Percentiles rank a stretch among this genome's conserved stretches.
phyloP scores from a whole-genome alignment of 2,888 invertebrate species.

The Candidula unifasciata region DNA sequence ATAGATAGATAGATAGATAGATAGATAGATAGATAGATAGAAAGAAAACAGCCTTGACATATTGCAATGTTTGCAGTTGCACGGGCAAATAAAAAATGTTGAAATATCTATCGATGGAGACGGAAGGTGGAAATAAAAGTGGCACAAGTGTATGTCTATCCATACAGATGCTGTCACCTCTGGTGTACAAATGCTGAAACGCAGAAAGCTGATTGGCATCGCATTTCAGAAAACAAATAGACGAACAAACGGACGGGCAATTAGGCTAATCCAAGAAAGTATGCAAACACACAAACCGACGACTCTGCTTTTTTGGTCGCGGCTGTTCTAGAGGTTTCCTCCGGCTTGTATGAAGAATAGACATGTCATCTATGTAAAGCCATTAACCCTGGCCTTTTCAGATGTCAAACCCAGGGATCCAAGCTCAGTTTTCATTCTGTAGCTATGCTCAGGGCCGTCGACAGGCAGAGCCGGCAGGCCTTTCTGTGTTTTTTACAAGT shows the following conservation, averaged over 20 bases:
- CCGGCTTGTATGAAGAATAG: conserved; percentile 24
- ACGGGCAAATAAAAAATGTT: neutral
- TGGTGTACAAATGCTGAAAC: neutral
- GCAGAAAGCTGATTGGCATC: conserved; percentile 28
- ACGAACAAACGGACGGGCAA: conserved; percentile 47
- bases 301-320: neutral
- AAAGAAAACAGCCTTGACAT: no score
- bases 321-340: conserved; percentile 4
- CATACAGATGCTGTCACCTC: neutral
- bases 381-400: conserved; percentile 40
- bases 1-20: no score
- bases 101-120: neutral
- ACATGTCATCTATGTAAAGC: conserved; percentile 43
- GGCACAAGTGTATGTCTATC: no score
- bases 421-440: conserved; percentile 27
- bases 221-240: conserved; percentile 46
- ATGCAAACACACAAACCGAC: conserved; percentile 23
- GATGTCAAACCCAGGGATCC: conserved; percentile 22
- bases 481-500: neutral
- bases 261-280: conserved; percentile 39
- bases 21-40: no score
- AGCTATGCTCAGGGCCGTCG: conserved; percentile 19
- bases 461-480: neutral
- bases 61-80: no score
- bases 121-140: no score